Evolutionary conservation across 2,888 invertebrate species (phyloP).

Genomic region (Lepetodrilus schrolli): DNA sequence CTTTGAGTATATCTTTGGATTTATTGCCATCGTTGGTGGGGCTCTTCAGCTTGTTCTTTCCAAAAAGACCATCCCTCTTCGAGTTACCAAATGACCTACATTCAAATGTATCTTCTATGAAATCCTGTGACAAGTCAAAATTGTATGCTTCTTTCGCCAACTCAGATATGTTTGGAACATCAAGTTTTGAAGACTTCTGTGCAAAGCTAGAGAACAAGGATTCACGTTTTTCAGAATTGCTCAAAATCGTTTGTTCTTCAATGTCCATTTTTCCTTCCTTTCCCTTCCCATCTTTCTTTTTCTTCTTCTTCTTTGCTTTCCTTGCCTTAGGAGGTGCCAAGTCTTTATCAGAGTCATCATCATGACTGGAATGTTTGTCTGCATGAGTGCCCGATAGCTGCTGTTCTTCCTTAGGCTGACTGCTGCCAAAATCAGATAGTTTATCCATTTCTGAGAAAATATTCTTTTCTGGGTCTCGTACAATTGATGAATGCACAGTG

Average conservation of each 20-base stretch:
- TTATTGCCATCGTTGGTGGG: background rate
- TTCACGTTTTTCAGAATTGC: constrained; percentile 7
- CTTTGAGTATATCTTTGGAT: background rate
- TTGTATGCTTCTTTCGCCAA: background rate
- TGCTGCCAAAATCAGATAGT: background rate
- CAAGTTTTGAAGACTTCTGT: constrained; percentile 9
- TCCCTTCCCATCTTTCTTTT: constrained; percentile 33
- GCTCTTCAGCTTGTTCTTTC: background rate
- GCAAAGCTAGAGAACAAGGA: background rate
- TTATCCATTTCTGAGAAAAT: constrained; percentile 20
- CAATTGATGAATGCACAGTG: background rate
- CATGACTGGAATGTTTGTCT: constrained; percentile 26
- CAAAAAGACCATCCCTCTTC: background rate
- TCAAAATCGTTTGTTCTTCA: background rate
- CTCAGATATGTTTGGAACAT: constrained; percentile 1
- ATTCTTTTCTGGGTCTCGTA: constrained; percentile 28
- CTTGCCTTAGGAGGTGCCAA: background rate
- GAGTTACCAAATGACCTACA: constrained; percentile 5
- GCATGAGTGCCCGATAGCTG: background rate
- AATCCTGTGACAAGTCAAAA: constrained; percentile 10
- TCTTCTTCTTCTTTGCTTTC: constrained; percentile 31
- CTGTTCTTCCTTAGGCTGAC: background rate
- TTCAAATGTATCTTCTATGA: constrained; percentile 1
- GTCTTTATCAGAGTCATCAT: constrained; percentile 29
- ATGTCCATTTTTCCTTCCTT: constrained; percentile 31